Percentiles rank a stretch among this genome's conserved stretches.
Conservation (phyloP, 2,888 invertebrate species). For the Tiliacea citrago region DNA sequence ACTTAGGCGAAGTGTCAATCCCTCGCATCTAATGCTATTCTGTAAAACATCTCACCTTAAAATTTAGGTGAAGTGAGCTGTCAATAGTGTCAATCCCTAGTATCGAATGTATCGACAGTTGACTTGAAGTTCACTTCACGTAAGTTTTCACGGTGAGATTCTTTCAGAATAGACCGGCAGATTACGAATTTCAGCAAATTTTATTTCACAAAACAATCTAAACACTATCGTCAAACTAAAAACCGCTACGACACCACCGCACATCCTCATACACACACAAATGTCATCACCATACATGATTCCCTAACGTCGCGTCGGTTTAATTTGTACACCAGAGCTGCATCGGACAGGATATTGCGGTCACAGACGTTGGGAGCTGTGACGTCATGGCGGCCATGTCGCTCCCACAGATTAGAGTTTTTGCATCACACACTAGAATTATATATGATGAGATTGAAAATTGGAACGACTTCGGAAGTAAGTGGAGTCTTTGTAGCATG, state of each 20-base stretch:
- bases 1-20: too few species aligned
- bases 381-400: slow-evolving; percentile 54
- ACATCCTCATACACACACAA: slow-evolving; percentile 12
- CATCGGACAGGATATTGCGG: slow-evolving; percentile 67
- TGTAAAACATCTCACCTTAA: too few species aligned
- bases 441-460: slow-evolving; percentile 28
- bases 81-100: too few species aligned
- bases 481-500: not conserved
- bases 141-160: too few species aligned
- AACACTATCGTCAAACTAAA: slow-evolving; percentile 17
- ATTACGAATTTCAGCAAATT: not conserved
- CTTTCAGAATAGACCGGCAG: too few species aligned
- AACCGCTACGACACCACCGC: slow-evolving; percentile 26
- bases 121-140: too few species aligned
- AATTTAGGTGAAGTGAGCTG: too few species aligned
- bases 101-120: too few species aligned
- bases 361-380: slow-evolving; percentile 54
- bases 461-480: not conserved
- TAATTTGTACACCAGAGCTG: slow-evolving; percentile 64
- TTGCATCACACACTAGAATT: slow-evolving; percentile 29
- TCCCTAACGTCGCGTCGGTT: slow-evolving; percentile 63
- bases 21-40: too few species aligned
- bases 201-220: not conserved
- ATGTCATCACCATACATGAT: slow-evolving; percentile 34
- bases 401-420: slow-evolving; percentile 50